Evolutionary conservation across 2,888 invertebrate species (phyloP), one percentile per base, ranked within the genome.

Genomic region (Oegoconia quadripuncta): DNA sequence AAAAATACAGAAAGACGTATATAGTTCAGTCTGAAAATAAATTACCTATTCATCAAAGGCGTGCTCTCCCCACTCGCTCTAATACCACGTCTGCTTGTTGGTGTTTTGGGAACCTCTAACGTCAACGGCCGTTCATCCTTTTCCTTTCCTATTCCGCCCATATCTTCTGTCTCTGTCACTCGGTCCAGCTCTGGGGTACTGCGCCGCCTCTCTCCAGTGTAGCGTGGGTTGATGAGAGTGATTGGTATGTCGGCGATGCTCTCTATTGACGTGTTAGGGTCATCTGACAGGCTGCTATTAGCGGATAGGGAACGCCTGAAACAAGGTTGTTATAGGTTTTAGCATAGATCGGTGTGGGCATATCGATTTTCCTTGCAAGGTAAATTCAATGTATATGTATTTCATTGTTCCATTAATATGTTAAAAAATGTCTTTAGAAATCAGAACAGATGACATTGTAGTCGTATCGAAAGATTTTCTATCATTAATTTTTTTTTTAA

Each of bases 161-260:
- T 25, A 9, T 34, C 33, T 8, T 33, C 52, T n/a, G 18, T 37
- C 11, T 44, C 31, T 6, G 11, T 32, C 4, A n/a, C 22, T 9
- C 22, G 7, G 12, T 9, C 20, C n/a, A 8, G 3, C 7, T 25
- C 33, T 0, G 34, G 18, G 12, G 2, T 31, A 3, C 12, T n/a
- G 41, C 11, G 46, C 14, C 44, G 50, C 26, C 41, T 64, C 14
- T 64, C 65, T 0, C 71, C 69, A 0, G 71, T 62, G 41, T 81
- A 82, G 0, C 74, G 67, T 0, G 82, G 79, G 56, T 84, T 86
- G 37, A 86, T 68, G 0, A 86, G 62, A 0, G 83, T 84, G 3
- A 84, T 47, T 0, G 87, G 80, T 3, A 86, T 79, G 42, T 87
- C 87, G 0, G 86, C 87, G 30, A 87, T 83, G 46, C 86, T 86